Evolutionary conservation across 1,140 invertebrate genomes (phyloP).

Genomic region (Tetramorium parvispinum): DNA sequence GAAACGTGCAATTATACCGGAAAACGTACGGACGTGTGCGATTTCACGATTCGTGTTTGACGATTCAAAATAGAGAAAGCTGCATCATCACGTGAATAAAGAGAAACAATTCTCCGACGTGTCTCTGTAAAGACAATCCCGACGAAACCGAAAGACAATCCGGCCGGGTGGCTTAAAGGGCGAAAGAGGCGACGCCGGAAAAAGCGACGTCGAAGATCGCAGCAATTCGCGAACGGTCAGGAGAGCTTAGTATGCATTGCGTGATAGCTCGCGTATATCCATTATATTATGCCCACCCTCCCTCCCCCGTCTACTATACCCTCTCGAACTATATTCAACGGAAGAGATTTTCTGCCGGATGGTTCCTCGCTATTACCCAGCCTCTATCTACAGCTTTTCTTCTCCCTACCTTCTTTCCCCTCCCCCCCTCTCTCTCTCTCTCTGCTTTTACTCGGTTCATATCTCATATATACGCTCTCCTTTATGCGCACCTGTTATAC

Average conservation of each 20-base stretch:
- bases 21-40: neutral
- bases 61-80: slow-evolving; percentile 6
- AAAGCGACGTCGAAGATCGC: slow-evolving; percentile 35
- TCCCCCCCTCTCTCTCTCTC: slow-evolving; percentile 17
- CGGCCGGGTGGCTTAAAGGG: slow-evolving; percentile 35
- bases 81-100: slow-evolving; percentile 2
- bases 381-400: slow-evolving; percentile 57
- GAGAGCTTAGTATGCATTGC: slow-evolving; percentile 75
- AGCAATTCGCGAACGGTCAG: slow-evolving; percentile 66
- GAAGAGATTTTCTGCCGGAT: slow-evolving; percentile 77
- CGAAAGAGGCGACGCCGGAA: slow-evolving; percentile 29
- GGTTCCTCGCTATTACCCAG: slow-evolving; percentile 74
- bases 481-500: slow-evolving; percentile 72
- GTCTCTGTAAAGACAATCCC: slow-evolving; percentile 38
- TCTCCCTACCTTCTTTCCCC: neutral
- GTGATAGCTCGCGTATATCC: slow-evolving; percentile 69
- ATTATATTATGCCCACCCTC: slow-evolving; percentile 71
- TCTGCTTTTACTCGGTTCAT: slow-evolving; percentile 54
- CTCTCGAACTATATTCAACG: slow-evolving; percentile 70
- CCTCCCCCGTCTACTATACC: neutral
- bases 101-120: neutral
- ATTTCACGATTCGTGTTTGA: neutral
- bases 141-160: slow-evolving; percentile 43
- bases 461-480: slow-evolving; percentile 65
- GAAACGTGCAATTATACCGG: neutral